phyloP scores from a whole-genome alignment of 2,797 vertebrate genomes.

The Myripristis murdjan region DNA sequence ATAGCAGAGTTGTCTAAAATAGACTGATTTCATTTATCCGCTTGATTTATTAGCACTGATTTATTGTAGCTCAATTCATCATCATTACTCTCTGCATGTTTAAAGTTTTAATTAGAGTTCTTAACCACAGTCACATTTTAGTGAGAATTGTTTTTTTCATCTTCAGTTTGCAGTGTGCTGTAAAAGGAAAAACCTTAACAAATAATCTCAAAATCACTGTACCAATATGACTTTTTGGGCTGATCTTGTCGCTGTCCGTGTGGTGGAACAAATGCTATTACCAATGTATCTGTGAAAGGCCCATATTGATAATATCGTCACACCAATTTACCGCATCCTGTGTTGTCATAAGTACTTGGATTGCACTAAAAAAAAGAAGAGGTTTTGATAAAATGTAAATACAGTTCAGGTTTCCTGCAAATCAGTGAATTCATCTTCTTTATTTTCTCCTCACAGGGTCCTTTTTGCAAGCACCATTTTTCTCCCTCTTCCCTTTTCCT shows the following conservation, averaged over 20 bases:
- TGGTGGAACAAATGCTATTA: neutral
- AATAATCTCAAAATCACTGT: too few species aligned
- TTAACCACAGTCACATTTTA: too few species aligned
- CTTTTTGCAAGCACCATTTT: slow-evolving; percentile 34
- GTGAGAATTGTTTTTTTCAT: too few species aligned
- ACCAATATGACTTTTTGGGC: too few species aligned
- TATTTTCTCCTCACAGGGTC: slow-evolving; percentile 61
- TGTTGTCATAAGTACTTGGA: neutral
- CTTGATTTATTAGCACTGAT: neutral
- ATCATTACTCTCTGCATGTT: neutral
- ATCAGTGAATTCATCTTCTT: neutral
- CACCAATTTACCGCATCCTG: neutral
- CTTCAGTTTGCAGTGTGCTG: too few species aligned
- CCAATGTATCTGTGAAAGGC: neutral
- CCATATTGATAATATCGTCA: neutral
- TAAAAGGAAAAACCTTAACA: too few species aligned
- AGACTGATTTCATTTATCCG: neutral
- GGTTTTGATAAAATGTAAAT: neutral
- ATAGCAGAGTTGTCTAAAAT: neutral
- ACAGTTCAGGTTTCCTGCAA: neutral
- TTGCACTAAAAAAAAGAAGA: neutral
- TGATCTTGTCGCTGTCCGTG: neutral
- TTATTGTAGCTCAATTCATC: neutral
- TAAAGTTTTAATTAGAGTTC: neutral
- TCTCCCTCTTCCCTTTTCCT: slow-evolving; percentile 63